Conservation (phyloP, 2,888 invertebrate genomes). For the Torymus aiolomorphi region DNA sequence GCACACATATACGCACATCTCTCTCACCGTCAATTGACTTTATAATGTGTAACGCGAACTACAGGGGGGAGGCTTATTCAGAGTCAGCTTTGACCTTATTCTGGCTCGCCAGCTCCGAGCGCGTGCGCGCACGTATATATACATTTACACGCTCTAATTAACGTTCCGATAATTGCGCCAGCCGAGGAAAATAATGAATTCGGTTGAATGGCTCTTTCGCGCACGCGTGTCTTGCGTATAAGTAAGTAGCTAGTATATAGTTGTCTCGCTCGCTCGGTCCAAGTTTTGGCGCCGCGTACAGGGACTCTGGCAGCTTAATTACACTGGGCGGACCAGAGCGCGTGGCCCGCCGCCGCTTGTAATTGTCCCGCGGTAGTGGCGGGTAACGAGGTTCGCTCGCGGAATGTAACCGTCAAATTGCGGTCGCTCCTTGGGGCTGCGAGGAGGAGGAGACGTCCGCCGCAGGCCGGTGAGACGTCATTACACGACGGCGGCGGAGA, state of each 20-base stretch:
- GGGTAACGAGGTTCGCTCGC: conserved; percentile 35
- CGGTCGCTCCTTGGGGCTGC: conserved; percentile 32
- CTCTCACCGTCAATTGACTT: conserved; percentile 9
- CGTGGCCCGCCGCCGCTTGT: conserved; percentile 18
- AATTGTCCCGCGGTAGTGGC: conserved; percentile 29
- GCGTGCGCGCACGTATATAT: no score
- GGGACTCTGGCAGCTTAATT: no score
- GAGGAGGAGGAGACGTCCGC: conserved; percentile 20
- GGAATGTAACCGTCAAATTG: conserved; percentile 46
- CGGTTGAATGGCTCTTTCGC: neutral
- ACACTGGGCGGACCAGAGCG: neutral
- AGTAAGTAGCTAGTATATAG: no score
- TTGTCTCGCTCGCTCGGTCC: no score
- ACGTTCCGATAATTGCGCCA: conserved; percentile 13
- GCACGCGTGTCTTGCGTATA: neutral
- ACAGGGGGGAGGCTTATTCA: no score
- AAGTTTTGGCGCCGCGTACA: no score
- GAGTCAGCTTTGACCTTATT: conserved; percentile 20
- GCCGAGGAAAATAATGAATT: conserved; percentile 3
- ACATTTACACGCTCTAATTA: conserved; percentile 8
- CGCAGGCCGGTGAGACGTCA: conserved; percentile 35
- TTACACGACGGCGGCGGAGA: neutral
- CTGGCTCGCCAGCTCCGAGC: neutral
- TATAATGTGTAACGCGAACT: conserved; percentile 4
- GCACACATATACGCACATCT: neutral